phyloP scores from a whole-genome alignment of 2,888 invertebrate genomes.

The Blomia tropicalis region DNA sequence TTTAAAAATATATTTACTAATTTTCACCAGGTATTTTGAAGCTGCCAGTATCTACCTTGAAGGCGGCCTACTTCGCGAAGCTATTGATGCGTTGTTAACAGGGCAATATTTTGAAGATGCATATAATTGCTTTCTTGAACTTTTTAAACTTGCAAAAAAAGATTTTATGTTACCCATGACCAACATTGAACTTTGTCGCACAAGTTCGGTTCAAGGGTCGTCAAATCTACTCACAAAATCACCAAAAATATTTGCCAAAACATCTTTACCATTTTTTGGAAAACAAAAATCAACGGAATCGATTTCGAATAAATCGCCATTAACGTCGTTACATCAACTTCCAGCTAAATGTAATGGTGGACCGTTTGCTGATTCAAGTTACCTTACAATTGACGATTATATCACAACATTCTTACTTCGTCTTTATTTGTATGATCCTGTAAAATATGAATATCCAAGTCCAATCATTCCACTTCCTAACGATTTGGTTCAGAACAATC shows the following conservation, averaged over 20 bases:
- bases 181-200: not conserved
- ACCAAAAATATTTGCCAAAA: not conserved
- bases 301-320: not conserved
- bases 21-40: conserved; percentile 13
- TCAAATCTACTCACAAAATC: not conserved
- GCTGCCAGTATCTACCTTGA: conserved; percentile 21
- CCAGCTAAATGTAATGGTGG: not conserved
- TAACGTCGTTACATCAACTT: not conserved
- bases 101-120: conserved; percentile 17
- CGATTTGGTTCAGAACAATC: not conserved
- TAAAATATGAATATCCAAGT: conserved; percentile 21
- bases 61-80: conserved; percentile 15
- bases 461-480: conserved; percentile 14
- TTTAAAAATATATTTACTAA: not conserved
- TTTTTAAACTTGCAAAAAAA: not conserved
- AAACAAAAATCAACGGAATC: not conserved
- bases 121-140: conserved; percentile 16
- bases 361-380: not conserved
- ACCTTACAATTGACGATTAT: conserved; percentile 17
- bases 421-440: conserved; percentile 18
- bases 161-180: not conserved
- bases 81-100: conserved; percentile 16
- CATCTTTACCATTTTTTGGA: not conserved
- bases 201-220: not conserved
- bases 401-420: conserved; percentile 24